Evolutionary conservation across 2,113 vertebrate species (phyloP), one percentile per base, ranked within the genome.

Genomic region (Lanius collurio): DNA sequence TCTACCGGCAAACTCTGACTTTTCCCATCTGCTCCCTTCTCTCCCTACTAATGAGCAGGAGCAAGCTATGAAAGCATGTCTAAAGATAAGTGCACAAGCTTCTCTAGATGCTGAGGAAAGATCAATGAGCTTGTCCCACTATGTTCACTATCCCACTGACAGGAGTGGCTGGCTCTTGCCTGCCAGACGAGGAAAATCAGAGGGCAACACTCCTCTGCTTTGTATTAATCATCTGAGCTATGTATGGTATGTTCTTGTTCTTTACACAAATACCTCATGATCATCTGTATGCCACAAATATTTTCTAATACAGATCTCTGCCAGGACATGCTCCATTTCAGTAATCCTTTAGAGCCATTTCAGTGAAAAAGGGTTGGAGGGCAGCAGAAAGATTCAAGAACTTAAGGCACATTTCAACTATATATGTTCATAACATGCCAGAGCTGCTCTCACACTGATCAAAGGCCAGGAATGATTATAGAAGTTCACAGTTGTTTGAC

Each of bases 1-100:
- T 91, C 95, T 89, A 60, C 75, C 85, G 82, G 91, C 53, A 94
- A 90, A 65, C 70, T 84, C 59, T 39, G 41, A 49, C 35, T 79
- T 79, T 76, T 23, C 28, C 82, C 92, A 93, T 96, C 85, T 94
- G 94, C 71, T 93, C n/a, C 60, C 65, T 76, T 71, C 44, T 70
- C 69, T 74, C 15, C 35, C 16, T 50, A 3, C 62, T 82, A 87
- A 79, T 8, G 23, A 90, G 74, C 42, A 52, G 56, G 15, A 75
- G 7, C 31, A 78, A 79, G n/a, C 30, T 49, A 60, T 14, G 23
- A 87, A 69, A 87, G 28, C 59, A 60, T 21, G 74, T 85, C 84
- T 75, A 33, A 57, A 79, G 87, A 77, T 1, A 12, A 69, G 14
- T 42, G 1, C 44, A 68, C 8, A 73, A 55, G 41, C 9, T 55